Evolutionary conservation across 2,888 invertebrate genomes (phyloP).

Genomic region (Tenthredo livida): DNA sequence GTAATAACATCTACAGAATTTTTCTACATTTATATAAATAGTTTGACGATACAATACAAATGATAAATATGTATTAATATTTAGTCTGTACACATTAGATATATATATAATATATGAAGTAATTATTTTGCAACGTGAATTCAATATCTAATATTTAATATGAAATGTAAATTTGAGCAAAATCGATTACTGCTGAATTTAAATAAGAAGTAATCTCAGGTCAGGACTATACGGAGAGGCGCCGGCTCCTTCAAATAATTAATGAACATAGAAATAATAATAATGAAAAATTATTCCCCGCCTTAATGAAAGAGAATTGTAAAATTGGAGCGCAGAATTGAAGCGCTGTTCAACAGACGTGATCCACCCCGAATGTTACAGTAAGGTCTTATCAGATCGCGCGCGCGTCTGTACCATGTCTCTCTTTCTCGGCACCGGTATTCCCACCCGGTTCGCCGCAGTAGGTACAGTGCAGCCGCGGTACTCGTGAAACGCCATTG

Average conservation of each 20-base stretch:
- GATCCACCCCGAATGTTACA: constrained; percentile 46
- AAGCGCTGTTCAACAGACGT: constrained; percentile 39
- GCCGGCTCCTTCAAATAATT: neutral
- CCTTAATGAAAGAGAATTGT: constrained; percentile 1
- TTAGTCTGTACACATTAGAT: neutral
- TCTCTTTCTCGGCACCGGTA: constrained; percentile 33
- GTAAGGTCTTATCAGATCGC: constrained; percentile 46
- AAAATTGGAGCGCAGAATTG: constrained; percentile 21
- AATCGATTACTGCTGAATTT: neutral
- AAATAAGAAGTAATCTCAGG: neutral
- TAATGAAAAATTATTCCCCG: neutral
- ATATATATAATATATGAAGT: neutral
- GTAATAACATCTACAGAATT: neutral
- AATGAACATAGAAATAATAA: neutral
- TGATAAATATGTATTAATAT: neutral
- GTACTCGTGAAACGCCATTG: constrained; percentile 54
- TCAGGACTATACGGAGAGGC: neutral
- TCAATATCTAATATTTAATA: neutral
- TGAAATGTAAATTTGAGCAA: neutral
- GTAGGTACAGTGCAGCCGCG: constrained; percentile 34
- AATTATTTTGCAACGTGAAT: too few species aligned
- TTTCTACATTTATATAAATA: neutral
- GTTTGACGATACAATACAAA: neutral
- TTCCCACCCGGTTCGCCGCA: constrained; percentile 17
- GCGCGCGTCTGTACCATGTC: constrained; percentile 49